Evolutionary conservation across 2,797 vertebrate species (phyloP).

Genomic region (Macropodus opercularis): DNA sequence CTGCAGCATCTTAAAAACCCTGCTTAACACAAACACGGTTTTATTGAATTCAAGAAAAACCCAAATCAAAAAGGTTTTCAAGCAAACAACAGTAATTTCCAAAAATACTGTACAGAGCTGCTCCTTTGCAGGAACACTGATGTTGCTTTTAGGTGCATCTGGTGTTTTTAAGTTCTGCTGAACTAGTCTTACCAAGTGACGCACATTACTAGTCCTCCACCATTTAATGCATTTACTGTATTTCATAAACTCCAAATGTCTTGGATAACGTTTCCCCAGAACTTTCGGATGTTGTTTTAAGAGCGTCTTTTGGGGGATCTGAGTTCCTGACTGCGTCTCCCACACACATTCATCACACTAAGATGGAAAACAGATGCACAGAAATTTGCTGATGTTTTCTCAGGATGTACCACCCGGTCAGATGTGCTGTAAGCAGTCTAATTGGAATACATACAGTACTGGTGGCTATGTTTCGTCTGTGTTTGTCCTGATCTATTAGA

Average conservation of each 20-base stretch:
- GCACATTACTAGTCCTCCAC: background rate
- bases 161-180: background rate
- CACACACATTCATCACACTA: constrained; percentile 77
- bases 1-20: too few species aligned
- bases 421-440: constrained; percentile 11
- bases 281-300: constrained; percentile 77
- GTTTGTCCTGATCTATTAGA: constrained; percentile 12
- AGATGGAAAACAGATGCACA: constrained; percentile 80
- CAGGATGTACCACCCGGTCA: constrained; percentile 18
- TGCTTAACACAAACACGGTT: too few species aligned
- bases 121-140: background rate
- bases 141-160: constrained; percentile 1
- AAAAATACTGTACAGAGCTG: background rate
- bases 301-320: constrained; percentile 68
- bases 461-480: constrained; percentile 10
- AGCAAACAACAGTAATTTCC: rapidly evolving
- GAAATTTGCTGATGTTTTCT: constrained; percentile 36
- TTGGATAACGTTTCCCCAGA: constrained; percentile 72
- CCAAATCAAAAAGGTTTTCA: background rate
- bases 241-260: constrained; percentile 39
- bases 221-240: constrained; percentile 16
- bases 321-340: constrained; percentile 81
- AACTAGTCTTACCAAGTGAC: constrained; percentile 4
- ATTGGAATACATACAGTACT: constrained; percentile 26
- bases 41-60: too few species aligned